A percentile compares a stretch with the other conserved stretches of the same genome.
Evolutionary conservation across 2,888 invertebrate species (phyloP).

Genomic region (Catocala sponsa): DNA sequence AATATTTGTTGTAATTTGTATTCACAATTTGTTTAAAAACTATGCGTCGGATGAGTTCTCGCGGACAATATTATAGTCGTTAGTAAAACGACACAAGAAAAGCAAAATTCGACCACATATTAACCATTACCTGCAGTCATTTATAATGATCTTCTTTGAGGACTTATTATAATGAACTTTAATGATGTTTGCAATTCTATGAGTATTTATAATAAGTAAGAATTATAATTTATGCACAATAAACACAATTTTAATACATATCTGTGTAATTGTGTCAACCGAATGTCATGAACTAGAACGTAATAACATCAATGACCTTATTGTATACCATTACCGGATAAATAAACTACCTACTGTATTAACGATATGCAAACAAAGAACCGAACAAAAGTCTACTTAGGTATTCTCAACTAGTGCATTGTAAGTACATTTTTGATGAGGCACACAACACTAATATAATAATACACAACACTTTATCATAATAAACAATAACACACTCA

Average conservation of each 20-base stretch:
- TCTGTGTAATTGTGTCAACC: slow-evolving; percentile 25
- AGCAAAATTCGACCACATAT: no score
- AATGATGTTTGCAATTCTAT: no score
- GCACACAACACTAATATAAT: slow-evolving; percentile 11
- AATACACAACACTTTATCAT: neutral
- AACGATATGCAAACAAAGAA: slow-evolving; percentile 31
- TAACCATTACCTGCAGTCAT: no score
- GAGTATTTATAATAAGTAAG: no score
- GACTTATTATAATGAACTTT: no score
- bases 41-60: no score
- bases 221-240: neutral
- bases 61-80: no score
- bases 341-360: slow-evolving; percentile 12
- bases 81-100: no score
- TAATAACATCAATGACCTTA: slow-evolving; percentile 31
- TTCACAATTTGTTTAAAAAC: no score
- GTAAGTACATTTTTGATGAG: slow-evolving; percentile 9
- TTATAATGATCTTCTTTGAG: no score
- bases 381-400: slow-evolving; percentile 7
- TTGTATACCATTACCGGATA: slow-evolving; percentile 21
- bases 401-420: slow-evolving; percentile 13
- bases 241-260: neutral
- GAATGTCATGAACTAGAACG: slow-evolving; percentile 26
- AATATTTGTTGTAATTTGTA: no score
- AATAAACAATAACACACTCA: neutral